These are phyloP conservation scores for Paramacrobiotus metropolitanus DNA, from an alignment of 1,140 invertebrate genomes.

Conservation along the genomic window DNA sequence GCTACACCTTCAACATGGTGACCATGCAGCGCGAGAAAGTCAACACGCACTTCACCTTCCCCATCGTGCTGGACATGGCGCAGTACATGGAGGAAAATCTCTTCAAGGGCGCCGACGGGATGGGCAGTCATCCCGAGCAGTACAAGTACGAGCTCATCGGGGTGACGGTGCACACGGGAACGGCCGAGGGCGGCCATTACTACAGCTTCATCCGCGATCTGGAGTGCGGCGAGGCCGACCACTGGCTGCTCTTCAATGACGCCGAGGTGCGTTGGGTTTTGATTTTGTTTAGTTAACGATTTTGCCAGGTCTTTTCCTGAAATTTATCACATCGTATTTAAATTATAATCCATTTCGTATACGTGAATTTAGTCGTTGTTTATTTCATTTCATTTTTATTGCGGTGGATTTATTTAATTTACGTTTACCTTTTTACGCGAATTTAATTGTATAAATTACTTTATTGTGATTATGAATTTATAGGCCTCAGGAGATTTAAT, in stretches of 20 bases:
- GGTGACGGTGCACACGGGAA: slow-evolving; percentile 84
- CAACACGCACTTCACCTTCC: slow-evolving; percentile 91
- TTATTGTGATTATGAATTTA: too few species aligned
- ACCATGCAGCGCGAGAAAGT: slow-evolving; percentile 93
- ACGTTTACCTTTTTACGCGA: too few species aligned
- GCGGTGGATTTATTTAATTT: too few species aligned
- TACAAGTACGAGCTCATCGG: slow-evolving; percentile 75
- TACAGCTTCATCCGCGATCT: slow-evolving; percentile 77
- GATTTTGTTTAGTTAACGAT: too few species aligned
- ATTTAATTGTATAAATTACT: too few species aligned
- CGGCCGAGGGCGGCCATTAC: slow-evolving; percentile 84
- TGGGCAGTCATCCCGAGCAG: slow-evolving; percentile 25
- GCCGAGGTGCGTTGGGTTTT: slow-evolving; percentile 89
- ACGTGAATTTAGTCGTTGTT: too few species aligned
- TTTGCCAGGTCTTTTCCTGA: too few species aligned
- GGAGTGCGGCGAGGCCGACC: slow-evolving; percentile 44
- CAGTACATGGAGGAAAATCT: slow-evolving; percentile 78
- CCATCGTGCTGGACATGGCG: slow-evolving; percentile 69
- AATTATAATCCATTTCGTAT: too few species aligned
- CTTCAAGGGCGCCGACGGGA: slow-evolving; percentile 25
- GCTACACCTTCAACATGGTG: slow-evolving; percentile 93
- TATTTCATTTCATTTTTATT: too few species aligned
- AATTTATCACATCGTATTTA: too few species aligned
- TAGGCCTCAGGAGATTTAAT: too few species aligned
- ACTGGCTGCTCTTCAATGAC: slow-evolving; percentile 77